Evolutionary conservation across 2,888 invertebrate species (phyloP).

Genomic region (Bhutanitis thaidina): DNA sequence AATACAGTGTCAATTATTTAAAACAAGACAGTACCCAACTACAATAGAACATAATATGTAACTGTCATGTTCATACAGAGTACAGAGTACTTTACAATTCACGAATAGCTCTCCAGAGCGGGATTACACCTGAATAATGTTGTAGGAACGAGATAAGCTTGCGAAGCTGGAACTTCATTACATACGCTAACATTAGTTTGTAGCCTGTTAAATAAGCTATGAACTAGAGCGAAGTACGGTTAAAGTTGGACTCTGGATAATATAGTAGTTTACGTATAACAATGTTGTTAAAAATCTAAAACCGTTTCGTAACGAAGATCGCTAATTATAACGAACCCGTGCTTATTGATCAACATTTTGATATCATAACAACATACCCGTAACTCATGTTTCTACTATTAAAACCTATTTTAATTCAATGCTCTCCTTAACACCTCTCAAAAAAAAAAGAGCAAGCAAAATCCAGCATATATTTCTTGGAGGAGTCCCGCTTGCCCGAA

Average conservation of each 20-base stretch:
- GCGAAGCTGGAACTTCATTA: neutral
- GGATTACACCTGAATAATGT: neutral
- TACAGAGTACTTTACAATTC: constrained; percentile 13
- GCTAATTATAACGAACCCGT: no score
- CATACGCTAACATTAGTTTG: neutral
- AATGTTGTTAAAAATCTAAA: no score
- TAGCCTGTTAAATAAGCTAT: neutral
- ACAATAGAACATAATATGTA: neutral
- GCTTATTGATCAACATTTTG: no score
- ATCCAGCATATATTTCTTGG: no score
- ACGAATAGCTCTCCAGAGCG: constrained; percentile 5
- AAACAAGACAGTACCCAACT: constrained; percentile 2
- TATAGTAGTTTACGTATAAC: no score
- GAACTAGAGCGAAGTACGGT: neutral
- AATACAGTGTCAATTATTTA: neutral
- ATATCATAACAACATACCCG: no score
- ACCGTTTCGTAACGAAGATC: no score
- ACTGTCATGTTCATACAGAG: constrained; percentile 7
- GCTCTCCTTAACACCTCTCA: no score
- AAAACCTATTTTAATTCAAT: no score
- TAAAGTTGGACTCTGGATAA: neutral
- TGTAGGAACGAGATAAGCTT: neutral
- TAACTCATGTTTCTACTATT: no score
- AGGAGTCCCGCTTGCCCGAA: no score
- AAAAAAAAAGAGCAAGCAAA: no score